Conservation (phyloP, 2,888 invertebrate genomes). For the Drosophila parthenogenetica region DNA sequence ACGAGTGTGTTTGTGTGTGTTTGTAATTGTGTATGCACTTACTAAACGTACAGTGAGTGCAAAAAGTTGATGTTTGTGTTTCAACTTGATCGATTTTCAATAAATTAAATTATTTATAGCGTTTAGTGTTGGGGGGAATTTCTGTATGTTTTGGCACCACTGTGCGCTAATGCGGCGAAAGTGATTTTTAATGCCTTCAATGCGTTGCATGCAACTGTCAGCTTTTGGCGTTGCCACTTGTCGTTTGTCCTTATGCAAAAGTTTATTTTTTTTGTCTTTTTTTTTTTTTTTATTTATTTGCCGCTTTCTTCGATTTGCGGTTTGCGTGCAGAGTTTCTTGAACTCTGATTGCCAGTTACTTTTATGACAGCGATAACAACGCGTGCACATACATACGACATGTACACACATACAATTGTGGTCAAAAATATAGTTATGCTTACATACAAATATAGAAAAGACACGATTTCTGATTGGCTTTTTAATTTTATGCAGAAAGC, state of each 20-base stretch:
- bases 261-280: background rate
- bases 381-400: constrained; percentile 1
- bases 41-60: constrained; percentile 26
- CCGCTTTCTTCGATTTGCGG: constrained; percentile 48
- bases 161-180: constrained; percentile 52
- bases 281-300: constrained; percentile 21
- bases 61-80: constrained; percentile 1
- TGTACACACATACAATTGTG: background rate
- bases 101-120: background rate
- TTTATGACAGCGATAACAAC: constrained; percentile 59
- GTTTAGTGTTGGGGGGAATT: background rate
- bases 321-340: constrained; percentile 66
- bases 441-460: too few species aligned
- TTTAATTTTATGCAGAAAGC: too few species aligned
- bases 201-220: constrained; percentile 49
- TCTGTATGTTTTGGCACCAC: constrained; percentile 25
- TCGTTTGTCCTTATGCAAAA: constrained; percentile 62
- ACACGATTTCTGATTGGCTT: too few species aligned
- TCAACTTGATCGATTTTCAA: background rate
- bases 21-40: too few species aligned
- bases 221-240: constrained; percentile 51
- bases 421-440: too few species aligned
- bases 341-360: constrained; percentile 72
- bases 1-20: background rate
- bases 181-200: constrained; percentile 62